Evolutionary conservation across 92 coral and sea anemone genomes (phyloP).

Genomic region (Actinostola sp.): DNA sequence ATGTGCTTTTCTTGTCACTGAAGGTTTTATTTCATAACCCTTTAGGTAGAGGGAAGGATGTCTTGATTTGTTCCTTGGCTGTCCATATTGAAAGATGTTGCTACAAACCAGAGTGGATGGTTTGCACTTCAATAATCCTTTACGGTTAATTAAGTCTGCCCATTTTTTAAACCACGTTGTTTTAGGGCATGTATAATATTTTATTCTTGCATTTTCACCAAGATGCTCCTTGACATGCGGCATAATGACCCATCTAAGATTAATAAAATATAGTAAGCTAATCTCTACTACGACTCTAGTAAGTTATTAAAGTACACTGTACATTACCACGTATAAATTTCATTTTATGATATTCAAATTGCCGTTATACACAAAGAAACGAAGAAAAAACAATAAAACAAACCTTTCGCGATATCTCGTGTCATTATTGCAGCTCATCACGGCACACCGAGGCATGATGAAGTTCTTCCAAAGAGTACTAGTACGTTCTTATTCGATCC

Average conservation of each 20-base stretch:
- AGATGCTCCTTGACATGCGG: slow-evolving; percentile 28
- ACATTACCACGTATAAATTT: too few relatives aligned
- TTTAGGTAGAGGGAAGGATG: slow-evolving; percentile 28
- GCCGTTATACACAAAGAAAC: too few relatives aligned
- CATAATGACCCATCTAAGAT: slow-evolving; percentile 28
- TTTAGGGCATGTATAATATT: slow-evolving; percentile 29
- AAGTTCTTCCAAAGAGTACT: too few relatives aligned
- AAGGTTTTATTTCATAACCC: neutral
- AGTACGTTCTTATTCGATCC: too few relatives aligned
- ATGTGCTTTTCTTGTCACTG: neutral
- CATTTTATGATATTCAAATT: too few relatives aligned
- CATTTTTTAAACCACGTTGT: slow-evolving; percentile 23
- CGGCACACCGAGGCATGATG: too few relatives aligned
- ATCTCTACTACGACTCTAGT: too few relatives aligned
- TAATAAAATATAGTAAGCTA: too few relatives aligned
- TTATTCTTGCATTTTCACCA: slow-evolving; percentile 24
- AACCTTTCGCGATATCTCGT: too few relatives aligned
- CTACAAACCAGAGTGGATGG: slow-evolving; percentile 19
- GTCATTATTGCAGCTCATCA: too few relatives aligned
- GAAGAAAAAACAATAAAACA: too few relatives aligned
- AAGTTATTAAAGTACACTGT: too few relatives aligned
- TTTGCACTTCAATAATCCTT: slow-evolving; percentile 5
- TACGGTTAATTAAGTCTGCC: slow-evolving; percentile 23
- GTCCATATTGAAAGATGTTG: slow-evolving; percentile 35
- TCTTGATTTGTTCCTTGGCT: slow-evolving; percentile 18